These are phyloP conservation scores for Polyommatus iphigenia DNA, from an alignment of 2,888 invertebrate species.

Conservation along the genomic window DNA sequence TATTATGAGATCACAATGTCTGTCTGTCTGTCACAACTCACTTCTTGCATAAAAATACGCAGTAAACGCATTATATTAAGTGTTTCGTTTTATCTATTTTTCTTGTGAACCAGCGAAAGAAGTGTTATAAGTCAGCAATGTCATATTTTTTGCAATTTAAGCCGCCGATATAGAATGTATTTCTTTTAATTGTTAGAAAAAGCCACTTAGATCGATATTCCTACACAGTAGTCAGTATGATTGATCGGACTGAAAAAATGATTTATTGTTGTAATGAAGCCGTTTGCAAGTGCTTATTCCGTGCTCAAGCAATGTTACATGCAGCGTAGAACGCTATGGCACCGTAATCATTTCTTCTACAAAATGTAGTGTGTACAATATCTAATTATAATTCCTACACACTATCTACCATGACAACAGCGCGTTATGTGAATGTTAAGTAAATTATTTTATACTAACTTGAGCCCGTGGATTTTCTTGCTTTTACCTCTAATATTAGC, in stretches of 20 bases:
- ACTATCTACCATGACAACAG: not conserved
- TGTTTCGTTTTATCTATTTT: not conserved
- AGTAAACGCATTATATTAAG: not conserved
- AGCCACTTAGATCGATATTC: not conserved
- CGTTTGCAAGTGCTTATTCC: not conserved
- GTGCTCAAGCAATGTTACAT: not conserved
- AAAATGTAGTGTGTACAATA: not conserved
- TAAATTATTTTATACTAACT: not conserved
- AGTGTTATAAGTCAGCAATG: not conserved
- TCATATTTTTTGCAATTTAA: not conserved
- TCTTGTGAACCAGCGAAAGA: not conserved
- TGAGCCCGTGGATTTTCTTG: not conserved
- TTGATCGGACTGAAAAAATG: slow-evolving; percentile 23
- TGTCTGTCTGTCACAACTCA: slow-evolving; percentile 16
- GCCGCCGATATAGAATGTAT: not conserved
- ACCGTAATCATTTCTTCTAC: too few relatives aligned
- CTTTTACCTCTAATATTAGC: not conserved
- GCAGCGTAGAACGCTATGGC: too few relatives aligned
- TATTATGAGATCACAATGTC: slow-evolving; percentile 48
- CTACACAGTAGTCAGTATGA: not conserved
- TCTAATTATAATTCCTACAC: not conserved
- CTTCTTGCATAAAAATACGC: slow-evolving; percentile 5
- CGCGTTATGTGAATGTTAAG: not conserved
- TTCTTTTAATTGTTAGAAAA: slow-evolving; percentile 7
- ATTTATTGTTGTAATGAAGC: slow-evolving; percentile 26